Conservation (phyloP, 2,113 vertebrate genomes). For the Geothlypis trichas region DNA sequence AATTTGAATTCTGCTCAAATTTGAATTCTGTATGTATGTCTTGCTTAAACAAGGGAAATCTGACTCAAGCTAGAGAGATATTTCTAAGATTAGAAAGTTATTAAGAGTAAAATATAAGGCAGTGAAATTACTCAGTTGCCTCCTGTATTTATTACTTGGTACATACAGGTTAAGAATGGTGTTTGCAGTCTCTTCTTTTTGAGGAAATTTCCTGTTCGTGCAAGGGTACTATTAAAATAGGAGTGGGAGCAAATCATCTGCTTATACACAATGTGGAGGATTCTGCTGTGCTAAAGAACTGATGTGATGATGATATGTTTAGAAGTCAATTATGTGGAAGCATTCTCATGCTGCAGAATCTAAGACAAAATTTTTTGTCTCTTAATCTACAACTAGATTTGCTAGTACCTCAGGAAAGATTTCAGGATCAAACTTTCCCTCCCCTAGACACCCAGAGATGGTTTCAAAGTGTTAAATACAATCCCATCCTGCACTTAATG, state of each 20-base stretch:
- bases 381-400: background rate
- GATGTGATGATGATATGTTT: background rate
- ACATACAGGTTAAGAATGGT: fast-evolving
- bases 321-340: background rate
- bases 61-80: background rate
- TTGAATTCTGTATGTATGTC: background rate
- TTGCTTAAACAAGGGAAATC: background rate
- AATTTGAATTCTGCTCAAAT: background rate
- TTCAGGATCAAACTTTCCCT: background rate
- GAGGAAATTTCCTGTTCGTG: background rate
- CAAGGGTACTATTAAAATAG: background rate
- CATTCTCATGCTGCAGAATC: background rate
- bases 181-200: background rate
- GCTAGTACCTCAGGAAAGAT: background rate
- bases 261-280: background rate
- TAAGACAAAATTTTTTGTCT: fast-evolving
- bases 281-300: background rate
- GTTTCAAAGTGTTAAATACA: background rate
- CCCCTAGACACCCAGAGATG: background rate
- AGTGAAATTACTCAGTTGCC: background rate
- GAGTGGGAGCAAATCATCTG: background rate
- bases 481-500: background rate
- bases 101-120: background rate
- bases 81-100: background rate
- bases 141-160: background rate